Evolutionary conservation across 2,113 vertebrate genomes (phyloP).

Genomic region (Cyprinodon tularosa): DNA sequence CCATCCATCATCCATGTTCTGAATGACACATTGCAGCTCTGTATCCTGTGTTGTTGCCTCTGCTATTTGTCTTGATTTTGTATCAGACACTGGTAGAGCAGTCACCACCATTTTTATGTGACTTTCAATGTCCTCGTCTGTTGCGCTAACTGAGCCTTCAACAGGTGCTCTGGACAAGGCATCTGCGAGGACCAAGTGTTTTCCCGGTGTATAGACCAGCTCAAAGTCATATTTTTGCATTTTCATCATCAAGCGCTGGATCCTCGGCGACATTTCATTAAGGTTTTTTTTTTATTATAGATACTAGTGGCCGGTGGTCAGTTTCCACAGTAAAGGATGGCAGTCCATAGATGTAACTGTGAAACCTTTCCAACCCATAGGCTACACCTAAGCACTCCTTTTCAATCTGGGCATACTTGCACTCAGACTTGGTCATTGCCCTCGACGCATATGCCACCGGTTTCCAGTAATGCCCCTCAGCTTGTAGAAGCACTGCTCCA

Average conservation of each 20-base stretch:
- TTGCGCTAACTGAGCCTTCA: background rate
- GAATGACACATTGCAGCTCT: background rate
- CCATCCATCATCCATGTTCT: too few species aligned
- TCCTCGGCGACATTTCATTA: conserved; percentile 1
- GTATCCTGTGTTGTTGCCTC: background rate
- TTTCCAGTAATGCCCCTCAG: too few species aligned
- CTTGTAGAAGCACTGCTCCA: too few species aligned
- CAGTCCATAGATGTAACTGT: background rate
- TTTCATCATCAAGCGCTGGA: background rate
- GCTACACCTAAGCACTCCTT: background rate
- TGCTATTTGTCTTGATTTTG: background rate
- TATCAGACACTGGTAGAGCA: background rate
- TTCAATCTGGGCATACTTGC: background rate
- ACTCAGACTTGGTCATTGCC: background rate
- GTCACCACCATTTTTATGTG: background rate
- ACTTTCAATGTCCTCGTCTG: background rate
- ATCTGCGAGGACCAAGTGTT: background rate
- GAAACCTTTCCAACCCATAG: background rate
- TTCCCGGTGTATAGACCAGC: background rate
- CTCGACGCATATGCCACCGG: too few species aligned
- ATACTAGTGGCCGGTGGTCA: background rate
- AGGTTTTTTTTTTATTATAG: background rate
- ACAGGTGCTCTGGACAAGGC: background rate
- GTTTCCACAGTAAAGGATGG: background rate
- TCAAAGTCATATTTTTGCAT: background rate